phyloP scores from a whole-genome alignment of 2,113 vertebrate genomes.

The Hystrix brachyura region DNA sequence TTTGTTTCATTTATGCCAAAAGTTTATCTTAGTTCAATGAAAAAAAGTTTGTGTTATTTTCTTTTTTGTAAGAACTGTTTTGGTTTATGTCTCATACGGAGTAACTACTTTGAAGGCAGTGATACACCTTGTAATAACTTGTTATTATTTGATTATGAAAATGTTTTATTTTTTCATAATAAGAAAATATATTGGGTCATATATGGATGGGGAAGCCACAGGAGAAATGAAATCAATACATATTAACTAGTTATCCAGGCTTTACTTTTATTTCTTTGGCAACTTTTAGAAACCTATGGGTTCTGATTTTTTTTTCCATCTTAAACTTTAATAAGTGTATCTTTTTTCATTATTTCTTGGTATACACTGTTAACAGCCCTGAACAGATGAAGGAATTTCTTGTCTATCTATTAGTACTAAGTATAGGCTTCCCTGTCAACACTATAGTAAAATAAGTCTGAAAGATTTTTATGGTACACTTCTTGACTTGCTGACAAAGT shows the following conservation, averaged over 20 bases:
- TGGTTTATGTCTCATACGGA: background rate
- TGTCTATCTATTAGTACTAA: background rate
- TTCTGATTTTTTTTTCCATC: background rate
- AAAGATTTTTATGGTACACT: conserved; percentile 1
- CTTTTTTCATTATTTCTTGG: conserved; percentile 41
- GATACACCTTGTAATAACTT: background rate
- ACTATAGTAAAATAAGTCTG: background rate
- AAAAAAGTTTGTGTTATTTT: background rate
- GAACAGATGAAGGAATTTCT: conserved; percentile 6
- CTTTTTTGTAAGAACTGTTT: background rate
- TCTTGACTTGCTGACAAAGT: background rate
- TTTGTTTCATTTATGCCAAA: background rate
- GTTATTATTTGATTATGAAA: background rate
- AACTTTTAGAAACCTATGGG: background rate
- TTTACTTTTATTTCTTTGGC: conserved; percentile 13
- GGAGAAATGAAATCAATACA: conserved; percentile 19
- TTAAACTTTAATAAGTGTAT: background rate
- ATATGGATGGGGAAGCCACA: conserved; percentile 1
- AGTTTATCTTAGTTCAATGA: background rate
- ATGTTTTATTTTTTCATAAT: background rate
- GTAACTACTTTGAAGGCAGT: background rate
- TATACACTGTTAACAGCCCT: background rate
- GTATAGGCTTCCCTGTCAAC: background rate
- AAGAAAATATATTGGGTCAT: background rate
- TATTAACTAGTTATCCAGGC: background rate